Evolutionary conservation across 30 jellyfish, hydroid and myxozoan species (phyloP).

Genomic region (Phacellophora camtschatica): DNA sequence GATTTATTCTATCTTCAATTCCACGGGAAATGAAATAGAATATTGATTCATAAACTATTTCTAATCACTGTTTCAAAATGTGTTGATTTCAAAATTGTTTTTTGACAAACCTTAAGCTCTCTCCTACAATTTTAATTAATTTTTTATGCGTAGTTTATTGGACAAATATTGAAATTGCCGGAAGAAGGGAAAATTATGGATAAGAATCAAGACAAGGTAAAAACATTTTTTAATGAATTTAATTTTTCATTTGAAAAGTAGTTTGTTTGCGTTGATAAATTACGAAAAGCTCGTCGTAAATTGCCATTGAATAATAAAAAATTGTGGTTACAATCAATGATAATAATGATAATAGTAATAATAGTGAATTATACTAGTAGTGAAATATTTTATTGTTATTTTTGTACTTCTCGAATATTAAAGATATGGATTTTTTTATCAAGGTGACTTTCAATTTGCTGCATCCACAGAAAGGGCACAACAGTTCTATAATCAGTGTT

Average conservation of each 20-base stretch:
- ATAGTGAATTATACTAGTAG: too few relatives aligned
- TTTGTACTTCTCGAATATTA: too few relatives aligned
- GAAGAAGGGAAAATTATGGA: neutral
- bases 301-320: too few relatives aligned
- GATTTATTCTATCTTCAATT: neutral
- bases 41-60: too few relatives aligned
- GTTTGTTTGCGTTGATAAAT: neutral
- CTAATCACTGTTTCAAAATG: neutral
- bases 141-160: conserved; percentile 41
- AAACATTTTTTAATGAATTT: neutral
- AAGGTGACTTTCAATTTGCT: conserved; percentile 57
- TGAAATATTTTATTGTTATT: too few relatives aligned
- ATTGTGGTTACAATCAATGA: too few relatives aligned
- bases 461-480: conserved; percentile 31
- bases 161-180: conserved; percentile 66
- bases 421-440: neutral
- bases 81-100: too few relatives aligned
- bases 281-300: too few relatives aligned
- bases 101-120: too few relatives aligned
- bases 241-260: neutral
- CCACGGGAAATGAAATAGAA: neutral
- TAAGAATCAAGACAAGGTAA: conserved; percentile 43
- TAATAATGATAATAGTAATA: too few relatives aligned
- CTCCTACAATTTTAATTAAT: neutral
- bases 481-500: conserved; percentile 62